Evolutionary conservation across 2,888 invertebrate species (phyloP), one percentile per base, ranked within the genome.

Genomic region (Eucriotettix oculatus): DNA sequence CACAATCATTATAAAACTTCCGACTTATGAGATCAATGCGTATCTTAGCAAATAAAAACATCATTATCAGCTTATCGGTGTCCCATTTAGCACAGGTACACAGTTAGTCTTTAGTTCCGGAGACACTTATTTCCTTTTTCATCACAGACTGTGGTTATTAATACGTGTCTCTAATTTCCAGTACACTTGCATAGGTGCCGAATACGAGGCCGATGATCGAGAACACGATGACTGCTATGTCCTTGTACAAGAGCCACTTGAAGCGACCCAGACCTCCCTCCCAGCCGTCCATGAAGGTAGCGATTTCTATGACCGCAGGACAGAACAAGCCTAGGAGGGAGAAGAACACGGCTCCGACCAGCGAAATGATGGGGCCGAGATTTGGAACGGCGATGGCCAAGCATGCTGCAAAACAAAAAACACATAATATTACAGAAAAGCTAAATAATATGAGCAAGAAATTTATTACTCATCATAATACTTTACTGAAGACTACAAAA

Each of bases 311-410:
- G 41, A 60, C 54, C 10, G 64, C 62, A 10, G 64, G 64, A 16
- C 62, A 62, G 55, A 64, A 58, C 16, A 64, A 61, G 1, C 64
- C 64, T 14, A 64, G 56, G 41, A 60, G 62, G 12, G 64, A 64
- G 60, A 63, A 63, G 61, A 59, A 63, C n/a, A 64, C 56, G 41
- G 63, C 62, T n/a, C 64, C 64, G 7, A 64, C 61, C 59, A 64
- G 60, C 11, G 63, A 63, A 57, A 64, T 63, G 52, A 64, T 54
- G 17, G 63, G 64, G 5, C 62, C 63, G 56, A 64, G 56, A 54
- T 62, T 58, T 11, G 64, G 64, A 16, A 64, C 61, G 10, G 64
- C 64, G n/a, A 58, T 55, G 10, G 64, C 64, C 11, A 64, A 57
- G 16, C 29, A 52, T 48, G 57, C 64, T 64, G 61, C 10, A 58